phyloP scores from a whole-genome alignment of 2,888 invertebrate genomes.

The Lycophotia porphyrea region DNA sequence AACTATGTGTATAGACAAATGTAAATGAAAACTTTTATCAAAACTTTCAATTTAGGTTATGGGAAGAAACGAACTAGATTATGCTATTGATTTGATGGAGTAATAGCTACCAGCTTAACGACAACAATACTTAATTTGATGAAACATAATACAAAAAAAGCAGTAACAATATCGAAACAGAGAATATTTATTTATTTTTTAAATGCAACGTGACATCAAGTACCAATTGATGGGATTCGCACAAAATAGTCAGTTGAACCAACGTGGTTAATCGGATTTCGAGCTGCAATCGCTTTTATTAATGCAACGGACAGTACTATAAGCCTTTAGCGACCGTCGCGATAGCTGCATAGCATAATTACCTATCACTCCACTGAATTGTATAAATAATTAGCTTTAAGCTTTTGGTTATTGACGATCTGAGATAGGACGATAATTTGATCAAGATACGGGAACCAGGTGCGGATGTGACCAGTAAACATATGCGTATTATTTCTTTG shows the following conservation, averaged over 20 bases:
- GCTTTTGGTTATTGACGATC: slow-evolving; percentile 17
- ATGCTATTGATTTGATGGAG: neutral
- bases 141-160: slow-evolving; percentile 18
- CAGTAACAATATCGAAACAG: neutral
- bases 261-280: slow-evolving; percentile 76
- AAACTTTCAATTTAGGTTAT: neutral
- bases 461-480: neutral
- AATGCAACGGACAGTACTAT: slow-evolving; percentile 71
- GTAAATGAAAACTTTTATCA: too few relatives aligned
- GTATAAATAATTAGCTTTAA: slow-evolving; percentile 56
- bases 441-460: neutral
- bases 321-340: slow-evolving; percentile 62
- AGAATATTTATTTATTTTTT: slow-evolving; percentile 39
- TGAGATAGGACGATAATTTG: slow-evolving; percentile 10
- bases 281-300: slow-evolving; percentile 74
- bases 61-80: neutral
- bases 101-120: neutral
- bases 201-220: slow-evolving; percentile 62
- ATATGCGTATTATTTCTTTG: neutral
- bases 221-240: slow-evolving; percentile 70
- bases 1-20: neutral
- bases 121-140: slow-evolving; percentile 14
- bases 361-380: slow-evolving; percentile 39
- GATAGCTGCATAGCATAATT: slow-evolving; percentile 61
- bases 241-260: slow-evolving; percentile 72